phyloP scores from a whole-genome alignment of 1,140 invertebrate species.

The Drosophila neocordata region DNA sequence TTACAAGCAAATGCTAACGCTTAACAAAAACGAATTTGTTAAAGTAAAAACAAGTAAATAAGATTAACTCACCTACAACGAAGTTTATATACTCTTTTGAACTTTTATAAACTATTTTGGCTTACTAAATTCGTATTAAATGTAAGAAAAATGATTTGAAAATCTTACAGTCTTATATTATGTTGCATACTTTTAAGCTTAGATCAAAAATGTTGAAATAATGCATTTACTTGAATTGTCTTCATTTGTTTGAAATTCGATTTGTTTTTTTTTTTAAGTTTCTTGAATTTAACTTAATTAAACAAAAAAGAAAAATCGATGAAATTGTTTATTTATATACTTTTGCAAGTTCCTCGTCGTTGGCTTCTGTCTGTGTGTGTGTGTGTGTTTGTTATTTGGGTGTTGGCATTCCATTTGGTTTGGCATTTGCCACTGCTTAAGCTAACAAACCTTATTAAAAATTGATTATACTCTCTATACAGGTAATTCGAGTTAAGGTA shows the following conservation, averaged over 20 bases:
- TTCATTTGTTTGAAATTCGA: neutral
- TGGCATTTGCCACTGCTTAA: neutral
- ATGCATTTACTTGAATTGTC: neutral
- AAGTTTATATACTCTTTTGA: neutral
- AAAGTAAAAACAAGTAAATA: constrained; percentile 12
- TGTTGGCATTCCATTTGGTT: neutral
- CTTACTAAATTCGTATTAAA: no score
- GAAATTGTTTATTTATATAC: constrained; percentile 10
- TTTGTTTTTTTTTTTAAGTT: neutral
- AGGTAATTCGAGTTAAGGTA: constrained; percentile 9
- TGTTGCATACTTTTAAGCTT: no score
- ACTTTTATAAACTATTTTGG: no score
- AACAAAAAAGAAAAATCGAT: neutral
- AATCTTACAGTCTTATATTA: no score
- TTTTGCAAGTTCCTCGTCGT: neutral
- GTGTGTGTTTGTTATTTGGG: neutral
- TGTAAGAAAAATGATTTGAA: no score
- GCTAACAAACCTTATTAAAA: constrained; percentile 12
- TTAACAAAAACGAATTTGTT: constrained; percentile 18
- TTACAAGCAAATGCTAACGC: constrained; percentile 15
- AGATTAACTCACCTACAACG: neutral
- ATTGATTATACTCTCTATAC: constrained; percentile 5
- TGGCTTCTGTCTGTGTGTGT: no score
- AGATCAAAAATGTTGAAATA: no score
- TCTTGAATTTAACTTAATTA: neutral